Evolutionary conservation across 2,113 vertebrate genomes (phyloP).

Genomic region (Hipposideros armiger): DNA sequence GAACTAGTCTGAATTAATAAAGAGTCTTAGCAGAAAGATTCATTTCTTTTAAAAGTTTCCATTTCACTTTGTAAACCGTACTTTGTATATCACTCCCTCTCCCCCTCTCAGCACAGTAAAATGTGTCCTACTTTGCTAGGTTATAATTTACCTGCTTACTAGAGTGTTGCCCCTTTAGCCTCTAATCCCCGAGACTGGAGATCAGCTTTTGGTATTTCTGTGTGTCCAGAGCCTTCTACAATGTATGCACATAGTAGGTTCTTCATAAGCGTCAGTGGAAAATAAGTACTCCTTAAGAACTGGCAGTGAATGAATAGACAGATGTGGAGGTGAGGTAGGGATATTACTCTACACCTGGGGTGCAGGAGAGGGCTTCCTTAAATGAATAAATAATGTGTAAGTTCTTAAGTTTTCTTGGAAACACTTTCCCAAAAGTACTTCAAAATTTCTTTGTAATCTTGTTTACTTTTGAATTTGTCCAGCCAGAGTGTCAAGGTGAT

Average conservation of each 20-base stretch:
- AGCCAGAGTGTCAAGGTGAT: background rate
- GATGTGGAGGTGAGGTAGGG: background rate
- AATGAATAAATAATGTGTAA: background rate
- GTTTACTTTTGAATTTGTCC: background rate
- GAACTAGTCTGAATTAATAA: background rate
- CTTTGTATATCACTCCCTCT: background rate
- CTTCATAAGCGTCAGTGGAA: background rate
- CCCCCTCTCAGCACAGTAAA: background rate
- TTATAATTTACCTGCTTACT: background rate
- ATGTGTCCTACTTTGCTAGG: accelerated
- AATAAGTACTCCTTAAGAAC: background rate
- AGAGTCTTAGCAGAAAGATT: background rate
- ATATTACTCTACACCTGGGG: too few species aligned
- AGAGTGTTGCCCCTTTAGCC: background rate
- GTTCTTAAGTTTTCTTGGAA: background rate
- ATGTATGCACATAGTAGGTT: background rate
- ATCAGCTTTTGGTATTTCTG: background rate
- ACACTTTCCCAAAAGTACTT: background rate
- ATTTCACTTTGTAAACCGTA: background rate
- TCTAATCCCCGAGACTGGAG: background rate
- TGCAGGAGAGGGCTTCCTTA: background rate
- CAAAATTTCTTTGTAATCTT: background rate
- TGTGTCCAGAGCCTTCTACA: background rate
- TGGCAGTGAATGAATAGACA: background rate
- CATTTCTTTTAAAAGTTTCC: background rate